Percentiles rank a stretch among this genome's conserved stretches.
Conservation (phyloP, 2,888 invertebrate genomes). For the Sympetrum striolatum region DNA sequence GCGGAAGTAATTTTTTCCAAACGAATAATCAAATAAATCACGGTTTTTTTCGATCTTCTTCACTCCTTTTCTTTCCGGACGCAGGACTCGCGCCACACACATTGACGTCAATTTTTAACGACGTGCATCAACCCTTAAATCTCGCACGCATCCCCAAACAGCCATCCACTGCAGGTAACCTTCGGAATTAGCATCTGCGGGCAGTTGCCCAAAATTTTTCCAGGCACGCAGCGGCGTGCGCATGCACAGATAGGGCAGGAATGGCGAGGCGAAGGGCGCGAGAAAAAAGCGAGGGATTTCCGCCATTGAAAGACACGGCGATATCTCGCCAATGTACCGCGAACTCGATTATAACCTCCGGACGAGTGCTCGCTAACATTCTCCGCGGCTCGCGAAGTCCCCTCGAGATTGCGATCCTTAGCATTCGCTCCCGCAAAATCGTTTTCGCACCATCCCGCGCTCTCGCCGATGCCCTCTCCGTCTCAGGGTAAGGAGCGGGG, state of each 20-base stretch:
- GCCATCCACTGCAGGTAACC: not conserved
- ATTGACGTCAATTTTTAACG: not conserved
- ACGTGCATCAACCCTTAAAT: not conserved
- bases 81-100: not conserved
- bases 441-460: not conserved
- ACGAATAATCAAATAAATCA: no score
- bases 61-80: no score
- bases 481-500: not conserved
- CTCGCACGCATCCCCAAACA: slow-evolving; percentile 3
- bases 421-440: not conserved
- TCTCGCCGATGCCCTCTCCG: not conserved
- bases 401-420: not conserved
- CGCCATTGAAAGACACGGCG: not conserved
- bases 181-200: not conserved
- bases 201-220: slow-evolving; percentile 21
- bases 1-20: no score
- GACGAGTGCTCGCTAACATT: not conserved
- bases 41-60: no score
- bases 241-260: not conserved
- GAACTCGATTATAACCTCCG: not conserved
- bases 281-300: not conserved
- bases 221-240: not conserved
- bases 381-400: not conserved
- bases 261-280: not conserved
- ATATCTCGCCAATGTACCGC: not conserved